phyloP scores from a whole-genome alignment of 1,140 invertebrate species.

The Drosophila takahashii region DNA sequence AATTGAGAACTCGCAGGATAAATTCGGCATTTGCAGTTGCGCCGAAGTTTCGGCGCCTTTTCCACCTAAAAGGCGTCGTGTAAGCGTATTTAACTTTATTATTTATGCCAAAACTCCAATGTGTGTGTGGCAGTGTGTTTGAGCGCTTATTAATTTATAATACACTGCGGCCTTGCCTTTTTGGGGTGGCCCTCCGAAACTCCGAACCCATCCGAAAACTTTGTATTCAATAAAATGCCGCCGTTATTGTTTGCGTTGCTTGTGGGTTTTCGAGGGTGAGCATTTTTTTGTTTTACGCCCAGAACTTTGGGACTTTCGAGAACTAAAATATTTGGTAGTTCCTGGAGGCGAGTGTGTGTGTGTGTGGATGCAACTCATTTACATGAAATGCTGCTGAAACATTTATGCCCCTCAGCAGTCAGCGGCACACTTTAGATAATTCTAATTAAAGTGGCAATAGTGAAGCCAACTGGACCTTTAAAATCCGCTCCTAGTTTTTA shows the following conservation, averaged over 20 bases:
- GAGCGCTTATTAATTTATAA: conserved; percentile 81
- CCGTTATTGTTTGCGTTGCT: conserved; percentile 14
- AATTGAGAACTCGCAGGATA: conserved; percentile 41
- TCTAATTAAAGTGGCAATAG: conserved; percentile 54
- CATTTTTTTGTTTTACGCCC: conserved; percentile 10
- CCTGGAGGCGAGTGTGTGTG: conserved; percentile 7
- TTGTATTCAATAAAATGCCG: conserved; percentile 49
- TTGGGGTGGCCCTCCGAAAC: conserved; percentile 13
- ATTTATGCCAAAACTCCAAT: conserved; percentile 67
- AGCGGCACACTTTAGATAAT: conserved; percentile 63
- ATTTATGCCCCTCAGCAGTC: conserved; percentile 44
- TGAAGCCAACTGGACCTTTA: conserved; percentile 16
- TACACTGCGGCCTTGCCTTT: conserved; percentile 76
- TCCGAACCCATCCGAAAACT: conserved; percentile 20
- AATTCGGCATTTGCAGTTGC: conserved; percentile 29
- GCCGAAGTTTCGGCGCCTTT: conserved; percentile 15
- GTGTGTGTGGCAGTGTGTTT: conserved; percentile 34
- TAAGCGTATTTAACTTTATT: conserved; percentile 83
- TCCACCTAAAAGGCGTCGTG: conserved; percentile 69
- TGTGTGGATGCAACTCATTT: conserved; percentile 60
- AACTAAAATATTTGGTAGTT: conserved; percentile 19
- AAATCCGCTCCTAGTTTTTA: too few species aligned
- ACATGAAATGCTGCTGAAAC: conserved; percentile 69
- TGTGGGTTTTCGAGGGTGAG: conserved; percentile 11
- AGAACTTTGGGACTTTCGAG: conserved; percentile 38